phyloP scores from a whole-genome alignment of 1,140 invertebrate species.

The Aphelinus certus region DNA sequence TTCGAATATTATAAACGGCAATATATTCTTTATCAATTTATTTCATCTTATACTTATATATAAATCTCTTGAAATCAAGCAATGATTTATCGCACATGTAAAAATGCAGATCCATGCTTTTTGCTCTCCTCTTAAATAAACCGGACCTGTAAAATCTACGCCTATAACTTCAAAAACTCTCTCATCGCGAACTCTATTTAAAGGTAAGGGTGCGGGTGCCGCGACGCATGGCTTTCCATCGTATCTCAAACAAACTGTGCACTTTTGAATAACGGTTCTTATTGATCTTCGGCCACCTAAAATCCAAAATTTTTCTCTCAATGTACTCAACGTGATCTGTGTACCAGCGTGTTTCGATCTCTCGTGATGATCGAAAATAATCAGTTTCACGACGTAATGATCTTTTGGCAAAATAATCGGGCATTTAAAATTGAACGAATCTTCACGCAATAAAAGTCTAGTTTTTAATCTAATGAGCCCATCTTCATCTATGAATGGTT shows the following conservation, averaged over 20 bases:
- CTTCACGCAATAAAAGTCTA: conserved; percentile 1
- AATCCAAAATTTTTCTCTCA: no score
- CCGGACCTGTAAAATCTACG: conserved; percentile 20
- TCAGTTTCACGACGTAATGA: neutral
- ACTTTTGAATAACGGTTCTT: conserved; percentile 21
- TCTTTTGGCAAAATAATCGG: conserved; percentile 40
- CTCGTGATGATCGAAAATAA: neutral
- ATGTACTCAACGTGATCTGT: conserved; percentile 5
- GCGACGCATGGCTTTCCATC: conserved; percentile 13
- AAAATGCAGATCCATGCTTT: conserved; percentile 54
- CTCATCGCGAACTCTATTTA: conserved; percentile 40
- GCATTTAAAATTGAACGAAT: neutral
- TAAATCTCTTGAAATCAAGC: no score
- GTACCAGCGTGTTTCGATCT: conserved; percentile 3
- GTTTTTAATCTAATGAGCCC: neutral
- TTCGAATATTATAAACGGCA: no score
- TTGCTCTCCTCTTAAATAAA: conserved; percentile 38
- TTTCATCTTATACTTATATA: no score
- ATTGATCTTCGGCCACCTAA: neutral
- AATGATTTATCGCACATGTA: conserved; percentile 50
- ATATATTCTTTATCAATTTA: no score
- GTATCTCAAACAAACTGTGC: conserved; percentile 23
- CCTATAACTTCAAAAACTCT: conserved; percentile 41
- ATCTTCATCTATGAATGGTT: neutral
- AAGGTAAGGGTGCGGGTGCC: conserved; percentile 42